Percentiles rank a stretch among this genome's conserved stretches.
Conservation (phyloP, 2,113 vertebrate genomes). For the Archocentrus centrarchus region DNA sequence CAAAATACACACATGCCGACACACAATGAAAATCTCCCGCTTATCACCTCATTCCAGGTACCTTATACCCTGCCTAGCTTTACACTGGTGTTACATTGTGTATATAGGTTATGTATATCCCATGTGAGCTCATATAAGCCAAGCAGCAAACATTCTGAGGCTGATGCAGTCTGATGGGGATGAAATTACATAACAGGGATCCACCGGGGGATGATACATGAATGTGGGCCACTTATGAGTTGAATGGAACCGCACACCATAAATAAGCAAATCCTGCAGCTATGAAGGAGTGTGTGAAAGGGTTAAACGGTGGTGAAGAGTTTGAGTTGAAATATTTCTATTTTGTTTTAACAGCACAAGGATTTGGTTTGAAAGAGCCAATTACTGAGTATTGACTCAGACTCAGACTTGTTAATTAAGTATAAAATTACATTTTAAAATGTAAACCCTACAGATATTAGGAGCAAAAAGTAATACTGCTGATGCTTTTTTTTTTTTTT, state of each 20-base stretch:
- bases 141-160: conserved; percentile 70
- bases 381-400: not conserved
- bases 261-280: conserved; percentile 30
- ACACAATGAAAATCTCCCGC: not conserved
- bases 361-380: not conserved
- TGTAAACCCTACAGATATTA: not conserved
- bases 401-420: not conserved
- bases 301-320: conserved; percentile 9
- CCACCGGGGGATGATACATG: conserved; percentile 49
- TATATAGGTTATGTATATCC: conserved; percentile 39
- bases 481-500: not conserved
- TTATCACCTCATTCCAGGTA: conserved; percentile 14
- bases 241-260: conserved; percentile 53
- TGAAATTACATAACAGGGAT: conserved; percentile 78
- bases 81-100: conserved; percentile 51
- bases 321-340: conserved; percentile 5
- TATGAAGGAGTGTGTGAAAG: conserved; percentile 12
- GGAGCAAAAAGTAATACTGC: not conserved
- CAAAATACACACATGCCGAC: not conserved
- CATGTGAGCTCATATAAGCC: conserved; percentile 64
- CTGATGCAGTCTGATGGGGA: conserved; percentile 79
- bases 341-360: not conserved
- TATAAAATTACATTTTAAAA: not conserved
- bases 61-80: conserved; percentile 34
- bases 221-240: conserved; percentile 66